Base-by-base conservation (phyloP, 2,113 vertebrate species). In the Rafetus swinhoei region DNA sequence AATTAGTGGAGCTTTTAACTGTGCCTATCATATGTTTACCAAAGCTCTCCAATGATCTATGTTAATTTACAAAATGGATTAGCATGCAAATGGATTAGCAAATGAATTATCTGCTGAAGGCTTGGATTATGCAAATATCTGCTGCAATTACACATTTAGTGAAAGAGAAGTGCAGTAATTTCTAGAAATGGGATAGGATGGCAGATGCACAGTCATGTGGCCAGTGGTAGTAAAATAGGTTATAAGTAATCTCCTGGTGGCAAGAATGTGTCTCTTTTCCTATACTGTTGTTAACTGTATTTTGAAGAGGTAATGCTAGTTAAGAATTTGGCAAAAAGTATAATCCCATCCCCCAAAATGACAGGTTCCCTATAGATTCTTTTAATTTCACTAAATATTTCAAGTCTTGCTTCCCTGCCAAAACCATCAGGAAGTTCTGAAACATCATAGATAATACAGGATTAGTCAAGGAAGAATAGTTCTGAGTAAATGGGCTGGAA, bases 41-140 rank as follows among this genome's bases (percentile, higher is more conserved):
- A 65, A 90, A 87, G 18, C 39, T 86, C 29, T 4, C 56, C 24
- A 85, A 54, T 92, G 79, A 81, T 60, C 0, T 86, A 76, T 56
- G 87, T 15, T 85, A 59, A 84, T 84, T 94, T 87, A 82, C 53
- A 88, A 90, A 94, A 50, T n/a, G 50, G 76, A 90, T 79, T 83
- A 56, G 25, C 83, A 65, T 53, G 82, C 60, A 72, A 79, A 53
- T 86, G 5, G 79, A 45, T 45, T 45, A 45, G 45, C 45, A 45
- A 6, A 62, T 3, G 16, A 1, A 74, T 60, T 90, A 62, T 24
- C 60, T 62, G 60, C 60, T 29, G 27, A 62, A 62, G 11, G 9
- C 10, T 62, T 62, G 60, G 27, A 29, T 9, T 62, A 62, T 62
- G 24, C 60, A 62, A 10, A 25, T 25, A 29, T 62, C 27, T 27